These are phyloP conservation scores for Nysson spinosus DNA, from an alignment of 2,888 invertebrate species.

Conservation along the genomic window DNA sequence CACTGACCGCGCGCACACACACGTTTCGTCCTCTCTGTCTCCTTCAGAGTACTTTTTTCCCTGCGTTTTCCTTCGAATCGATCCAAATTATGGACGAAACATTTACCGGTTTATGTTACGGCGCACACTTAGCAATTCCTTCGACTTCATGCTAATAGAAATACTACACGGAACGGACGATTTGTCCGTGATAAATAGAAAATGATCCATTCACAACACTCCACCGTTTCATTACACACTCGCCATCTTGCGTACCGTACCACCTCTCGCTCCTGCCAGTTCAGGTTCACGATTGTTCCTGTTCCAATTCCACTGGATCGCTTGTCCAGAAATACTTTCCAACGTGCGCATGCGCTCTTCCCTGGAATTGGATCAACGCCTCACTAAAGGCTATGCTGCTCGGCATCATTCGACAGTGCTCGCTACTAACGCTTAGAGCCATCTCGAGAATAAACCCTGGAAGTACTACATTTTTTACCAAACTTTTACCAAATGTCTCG, in stretches of 20 bases:
- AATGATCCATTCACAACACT: constrained; percentile 56
- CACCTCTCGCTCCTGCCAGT: constrained; percentile 43
- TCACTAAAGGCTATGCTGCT: too few species aligned
- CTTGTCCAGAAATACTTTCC: constrained; percentile 28
- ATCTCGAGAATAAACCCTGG: too few species aligned
- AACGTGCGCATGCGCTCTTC: constrained; percentile 25
- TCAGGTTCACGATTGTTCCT: constrained; percentile 39
- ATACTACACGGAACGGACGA: constrained; percentile 37
- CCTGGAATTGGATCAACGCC: constrained; percentile 9
- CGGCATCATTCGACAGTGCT: too few species aligned
- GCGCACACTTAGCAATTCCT: constrained; percentile 25
- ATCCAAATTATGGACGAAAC: constrained; percentile 24
- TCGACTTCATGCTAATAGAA: constrained; percentile 37
- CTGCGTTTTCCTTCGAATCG: constrained; percentile 5
- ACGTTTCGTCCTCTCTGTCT: constrained; percentile 18
- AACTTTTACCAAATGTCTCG: too few species aligned
- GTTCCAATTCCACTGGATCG: constrained; percentile 42
- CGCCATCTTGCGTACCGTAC: constrained; percentile 71
- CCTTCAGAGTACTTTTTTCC: constrained; percentile 4
- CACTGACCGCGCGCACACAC: constrained; percentile 41
- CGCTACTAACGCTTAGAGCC: too few species aligned
- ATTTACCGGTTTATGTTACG: constrained; percentile 31
- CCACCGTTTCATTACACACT: constrained; percentile 63
- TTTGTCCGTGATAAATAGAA: constrained; percentile 31
- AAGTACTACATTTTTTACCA: too few species aligned